Evolutionary conservation across 1,140 invertebrate species (phyloP), one percentile per base, ranked within the genome.

Genomic region (Bombus pascuorum): DNA sequence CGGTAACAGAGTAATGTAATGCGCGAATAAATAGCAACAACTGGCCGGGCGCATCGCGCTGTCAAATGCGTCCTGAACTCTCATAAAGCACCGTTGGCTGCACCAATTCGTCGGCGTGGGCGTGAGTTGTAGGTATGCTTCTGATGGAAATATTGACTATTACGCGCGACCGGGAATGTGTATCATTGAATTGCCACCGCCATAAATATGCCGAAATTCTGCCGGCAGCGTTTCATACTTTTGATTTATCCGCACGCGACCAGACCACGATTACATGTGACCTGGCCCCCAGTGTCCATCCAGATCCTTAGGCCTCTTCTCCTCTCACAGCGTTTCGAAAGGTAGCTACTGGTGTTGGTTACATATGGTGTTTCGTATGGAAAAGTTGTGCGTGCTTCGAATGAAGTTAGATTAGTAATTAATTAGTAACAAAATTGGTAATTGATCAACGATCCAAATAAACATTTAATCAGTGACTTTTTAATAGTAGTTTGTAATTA

Each of bases 101-200:
- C 92, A 86, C 86, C 86, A 86, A 83, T 89, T 91, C 86, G 91
- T 92, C 90, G 86, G 90, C 93, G 94, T 94, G 93, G 94, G 94
- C 94, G 94, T 95, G 94, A 95, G 91, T 94, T 94, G 94, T 94
- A 93, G 93, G 93, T 93, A 93, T 95, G 95, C 93, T 95, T 95
- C 93, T 95, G 95, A 95, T 95, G 94, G 95, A 95, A 95, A 95
- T 95, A 95, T 95, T 95, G 95, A 95, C 95, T 95, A 94, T 95
- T 94, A 95, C 94, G 94, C 93, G 92, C 93, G 92, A 95, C 92
- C 94, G 93, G 93, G 94, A 93, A 94, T 94, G 93, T 94, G 93
- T 94, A 95, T 95, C 94, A 95, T 95, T 95, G 94, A 94, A 95
- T 95, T 92, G 94, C 93, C 77, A 92, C 76, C 91, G 85, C 92